Conservation (phyloP, 2,113 vertebrate genomes). For the Patagioenas fasciata region DNA sequence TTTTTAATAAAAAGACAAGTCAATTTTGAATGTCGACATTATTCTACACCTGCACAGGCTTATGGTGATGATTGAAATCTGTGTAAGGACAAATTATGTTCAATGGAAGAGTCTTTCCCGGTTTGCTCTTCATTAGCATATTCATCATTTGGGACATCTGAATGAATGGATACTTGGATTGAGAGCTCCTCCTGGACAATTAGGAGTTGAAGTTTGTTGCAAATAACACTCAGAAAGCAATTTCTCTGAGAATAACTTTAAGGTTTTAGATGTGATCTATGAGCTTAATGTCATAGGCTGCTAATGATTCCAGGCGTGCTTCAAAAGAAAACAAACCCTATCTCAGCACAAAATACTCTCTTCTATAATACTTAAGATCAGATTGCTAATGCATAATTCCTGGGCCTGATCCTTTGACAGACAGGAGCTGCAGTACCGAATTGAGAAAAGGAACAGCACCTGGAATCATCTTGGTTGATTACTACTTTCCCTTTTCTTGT, state of each 20-base stretch:
- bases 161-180: not conserved
- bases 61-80: not conserved
- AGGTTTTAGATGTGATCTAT: not conserved
- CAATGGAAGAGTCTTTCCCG: not conserved
- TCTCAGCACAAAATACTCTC: not conserved
- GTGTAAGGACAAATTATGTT: not conserved
- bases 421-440: not conserved
- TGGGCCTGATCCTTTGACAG: not conserved
- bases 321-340: not conserved
- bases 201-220: not conserved
- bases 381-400: not conserved
- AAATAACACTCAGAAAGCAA: not conserved
- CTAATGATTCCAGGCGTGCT: not conserved
- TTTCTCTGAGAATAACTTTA: not conserved
- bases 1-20: not conserved
- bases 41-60: not conserved
- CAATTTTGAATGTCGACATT: not conserved
- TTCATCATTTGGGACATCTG: not conserved
- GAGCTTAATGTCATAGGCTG: not conserved
- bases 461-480: not conserved
- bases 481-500: not conserved
- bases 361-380: not conserved
- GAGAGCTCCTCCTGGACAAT: not conserved
- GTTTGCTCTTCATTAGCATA: not conserved
- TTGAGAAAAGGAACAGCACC: not conserved